A percentile compares a stretch with the other conserved stretches of the same genome.
Conservation (phyloP, 2,113 vertebrate species). For the Pterocles orientalis region DNA sequence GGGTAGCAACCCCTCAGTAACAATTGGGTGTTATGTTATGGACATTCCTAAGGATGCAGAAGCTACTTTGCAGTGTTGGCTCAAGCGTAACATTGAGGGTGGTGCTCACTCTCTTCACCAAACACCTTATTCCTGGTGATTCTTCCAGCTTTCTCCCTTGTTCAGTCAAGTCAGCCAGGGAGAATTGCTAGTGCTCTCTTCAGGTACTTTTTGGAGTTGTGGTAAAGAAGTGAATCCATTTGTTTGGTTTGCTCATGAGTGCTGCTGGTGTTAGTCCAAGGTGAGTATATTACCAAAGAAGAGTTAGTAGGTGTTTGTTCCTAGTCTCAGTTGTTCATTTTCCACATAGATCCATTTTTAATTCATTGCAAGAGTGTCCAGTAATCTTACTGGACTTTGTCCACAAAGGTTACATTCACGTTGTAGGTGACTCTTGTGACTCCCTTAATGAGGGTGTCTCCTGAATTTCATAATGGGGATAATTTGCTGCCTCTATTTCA, state of each 20-base stretch:
- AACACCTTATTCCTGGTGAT: background rate
- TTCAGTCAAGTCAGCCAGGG: background rate
- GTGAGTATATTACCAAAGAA: slow-evolving; percentile 44
- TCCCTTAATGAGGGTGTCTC: background rate
- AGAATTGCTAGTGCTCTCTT: background rate
- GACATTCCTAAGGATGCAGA: background rate
- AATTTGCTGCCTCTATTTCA: slow-evolving; percentile 7
- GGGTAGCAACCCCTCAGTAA: background rate
- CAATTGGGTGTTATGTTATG: background rate
- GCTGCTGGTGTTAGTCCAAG: background rate
- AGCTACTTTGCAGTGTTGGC: background rate
- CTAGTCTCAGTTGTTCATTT: background rate
- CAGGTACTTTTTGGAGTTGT: background rate
- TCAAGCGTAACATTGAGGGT: background rate
- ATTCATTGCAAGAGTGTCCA: background rate
- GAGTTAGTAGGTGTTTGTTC: background rate
- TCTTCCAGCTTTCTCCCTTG: background rate
- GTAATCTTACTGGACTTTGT: background rate
- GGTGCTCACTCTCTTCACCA: background rate
- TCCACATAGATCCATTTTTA: background rate
- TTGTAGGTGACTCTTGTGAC: background rate
- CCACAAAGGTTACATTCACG: background rate
- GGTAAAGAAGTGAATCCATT: background rate
- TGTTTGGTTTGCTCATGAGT: slow-evolving; percentile 2
- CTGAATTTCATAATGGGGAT: background rate